Evolutionary conservation across 1,140 invertebrate genomes (phyloP).

Genomic region (Frieseomelitta varia): DNA sequence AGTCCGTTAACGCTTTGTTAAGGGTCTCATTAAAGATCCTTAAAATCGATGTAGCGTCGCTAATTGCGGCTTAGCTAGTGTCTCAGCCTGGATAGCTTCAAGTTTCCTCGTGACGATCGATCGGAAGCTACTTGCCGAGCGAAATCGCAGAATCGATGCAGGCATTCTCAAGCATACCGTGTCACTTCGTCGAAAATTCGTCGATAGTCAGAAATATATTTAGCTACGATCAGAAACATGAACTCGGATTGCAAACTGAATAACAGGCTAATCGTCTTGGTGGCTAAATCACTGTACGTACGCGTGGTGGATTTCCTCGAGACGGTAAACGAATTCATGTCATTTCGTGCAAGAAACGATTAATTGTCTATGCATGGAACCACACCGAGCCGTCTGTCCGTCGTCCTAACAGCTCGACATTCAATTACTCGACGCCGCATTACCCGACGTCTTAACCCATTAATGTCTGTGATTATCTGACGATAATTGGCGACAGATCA

Average conservation of each 20-base stretch:
- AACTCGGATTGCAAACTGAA: too few relatives aligned
- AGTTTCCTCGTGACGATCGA: constrained; percentile 13
- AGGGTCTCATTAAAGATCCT: constrained; percentile 8
- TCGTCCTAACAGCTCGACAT: neutral
- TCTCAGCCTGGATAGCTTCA: neutral
- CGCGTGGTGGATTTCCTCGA: too few relatives aligned
- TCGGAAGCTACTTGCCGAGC: neutral
- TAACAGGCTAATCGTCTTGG: neutral
- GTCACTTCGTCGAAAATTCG: neutral
- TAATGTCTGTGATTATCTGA: neutral
- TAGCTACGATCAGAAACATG: neutral
- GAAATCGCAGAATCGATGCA: neutral
- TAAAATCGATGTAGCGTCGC: constrained; percentile 51
- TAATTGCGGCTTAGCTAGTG: constrained; percentile 43
- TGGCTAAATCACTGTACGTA: neutral
- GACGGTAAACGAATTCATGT: constrained; percentile 5
- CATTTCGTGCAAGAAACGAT: constrained; percentile 9
- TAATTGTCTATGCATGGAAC: constrained; percentile 21
- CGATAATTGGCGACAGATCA: neutral
- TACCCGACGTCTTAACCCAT: neutral
- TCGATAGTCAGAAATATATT: too few relatives aligned
- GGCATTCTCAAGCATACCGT: neutral
- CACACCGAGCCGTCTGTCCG: neutral
- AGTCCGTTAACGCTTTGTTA: constrained; percentile 6
- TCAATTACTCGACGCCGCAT: constrained; percentile 13